Percentiles rank a stretch among this genome's conserved stretches.
phyloP scores from a whole-genome alignment of 2,888 invertebrate species.

The Sphaerophoria taeniata region DNA sequence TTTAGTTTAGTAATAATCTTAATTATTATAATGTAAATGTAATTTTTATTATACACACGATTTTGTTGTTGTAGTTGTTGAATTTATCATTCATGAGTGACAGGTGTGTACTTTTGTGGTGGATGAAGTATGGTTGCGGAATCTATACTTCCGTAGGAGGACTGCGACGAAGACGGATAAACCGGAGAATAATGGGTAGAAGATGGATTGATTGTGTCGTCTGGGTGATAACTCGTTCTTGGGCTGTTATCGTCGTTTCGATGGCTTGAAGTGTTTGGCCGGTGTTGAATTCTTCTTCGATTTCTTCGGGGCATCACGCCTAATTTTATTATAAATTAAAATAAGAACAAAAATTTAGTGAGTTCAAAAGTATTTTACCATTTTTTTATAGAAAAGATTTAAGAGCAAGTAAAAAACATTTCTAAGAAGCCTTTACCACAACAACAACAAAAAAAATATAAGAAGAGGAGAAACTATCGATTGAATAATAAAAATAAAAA shows the following conservation, averaged over 20 bases:
- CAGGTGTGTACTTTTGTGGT: slow-evolving; percentile 62
- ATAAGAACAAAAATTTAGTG: slow-evolving; percentile 22
- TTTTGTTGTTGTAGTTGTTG: slow-evolving; percentile 11
- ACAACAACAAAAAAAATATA: slow-evolving; percentile 38
- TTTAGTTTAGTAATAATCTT: slow-evolving; percentile 14
- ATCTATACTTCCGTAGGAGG: slow-evolving; percentile 79
- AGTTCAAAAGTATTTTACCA: background rate
- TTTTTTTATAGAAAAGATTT: background rate
- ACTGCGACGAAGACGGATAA: slow-evolving; percentile 77
- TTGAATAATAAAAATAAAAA: slow-evolving; percentile 41
- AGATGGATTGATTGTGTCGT: slow-evolving; percentile 77
- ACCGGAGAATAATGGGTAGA: slow-evolving; percentile 77
- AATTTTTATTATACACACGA: background rate
- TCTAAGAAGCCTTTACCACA: slow-evolving; percentile 53
- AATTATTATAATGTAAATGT: background rate
- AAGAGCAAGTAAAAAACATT: slow-evolving; percentile 45
- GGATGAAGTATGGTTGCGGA: slow-evolving; percentile 68
- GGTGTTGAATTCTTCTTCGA: slow-evolving; percentile 75
- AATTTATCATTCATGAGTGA: slow-evolving; percentile 46
- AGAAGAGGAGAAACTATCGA: background rate
- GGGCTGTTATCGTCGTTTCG: slow-evolving; percentile 35
- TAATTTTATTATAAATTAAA: slow-evolving; percentile 73
- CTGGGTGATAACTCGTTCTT: slow-evolving; percentile 75
- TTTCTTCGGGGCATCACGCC: slow-evolving; percentile 85
- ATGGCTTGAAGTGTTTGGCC: slow-evolving; percentile 54